phyloP scores from a whole-genome alignment of 2,888 invertebrate species.

The Theretra japonica region DNA sequence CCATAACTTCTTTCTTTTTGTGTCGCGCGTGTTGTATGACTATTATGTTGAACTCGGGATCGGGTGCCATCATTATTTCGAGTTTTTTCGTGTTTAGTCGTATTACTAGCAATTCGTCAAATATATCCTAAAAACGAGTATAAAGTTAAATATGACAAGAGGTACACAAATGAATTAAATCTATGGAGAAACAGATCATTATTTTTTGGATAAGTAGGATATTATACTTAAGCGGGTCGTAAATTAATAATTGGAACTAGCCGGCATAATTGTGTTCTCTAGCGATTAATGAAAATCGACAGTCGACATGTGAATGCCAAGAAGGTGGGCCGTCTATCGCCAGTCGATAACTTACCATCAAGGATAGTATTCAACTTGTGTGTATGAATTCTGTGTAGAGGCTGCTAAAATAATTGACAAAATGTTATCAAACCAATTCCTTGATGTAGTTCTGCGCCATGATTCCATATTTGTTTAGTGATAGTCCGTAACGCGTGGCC shows the following conservation, averaged over 20 bases:
- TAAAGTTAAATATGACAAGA: not conserved
- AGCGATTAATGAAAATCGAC: no score
- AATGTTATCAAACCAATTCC: slow-evolving; percentile 60
- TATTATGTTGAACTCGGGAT: slow-evolving; percentile 67
- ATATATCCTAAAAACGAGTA: slow-evolving; percentile 60
- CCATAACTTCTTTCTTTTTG: slow-evolving; percentile 38
- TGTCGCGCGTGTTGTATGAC: slow-evolving; percentile 63
- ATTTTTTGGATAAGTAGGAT: no score
- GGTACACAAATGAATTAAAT: no score
- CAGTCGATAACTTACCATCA: no score
- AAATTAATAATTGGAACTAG: no score
- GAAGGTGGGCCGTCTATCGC: no score
- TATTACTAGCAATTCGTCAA: slow-evolving; percentile 66
- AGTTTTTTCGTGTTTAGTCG: slow-evolving; percentile 66
- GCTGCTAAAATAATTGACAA: not conserved
- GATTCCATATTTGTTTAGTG: slow-evolving; percentile 55
- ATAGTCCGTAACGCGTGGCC: slow-evolving; percentile 60
- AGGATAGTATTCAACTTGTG: no score
- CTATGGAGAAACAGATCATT: no score
- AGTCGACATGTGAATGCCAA: no score
- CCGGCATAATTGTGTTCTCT: no score
- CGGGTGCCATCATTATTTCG: slow-evolving; percentile 69
- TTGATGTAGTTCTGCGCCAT: slow-evolving; percentile 59
- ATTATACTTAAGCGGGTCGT: no score
- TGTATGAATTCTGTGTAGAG: no score